A percentile compares a stretch with the other conserved stretches of the same genome.
These are phyloP conservation scores for Phalacrocorax pelagicus DNA, from an alignment of 2,113 vertebrate genomes.

Conservation along the genomic window DNA sequence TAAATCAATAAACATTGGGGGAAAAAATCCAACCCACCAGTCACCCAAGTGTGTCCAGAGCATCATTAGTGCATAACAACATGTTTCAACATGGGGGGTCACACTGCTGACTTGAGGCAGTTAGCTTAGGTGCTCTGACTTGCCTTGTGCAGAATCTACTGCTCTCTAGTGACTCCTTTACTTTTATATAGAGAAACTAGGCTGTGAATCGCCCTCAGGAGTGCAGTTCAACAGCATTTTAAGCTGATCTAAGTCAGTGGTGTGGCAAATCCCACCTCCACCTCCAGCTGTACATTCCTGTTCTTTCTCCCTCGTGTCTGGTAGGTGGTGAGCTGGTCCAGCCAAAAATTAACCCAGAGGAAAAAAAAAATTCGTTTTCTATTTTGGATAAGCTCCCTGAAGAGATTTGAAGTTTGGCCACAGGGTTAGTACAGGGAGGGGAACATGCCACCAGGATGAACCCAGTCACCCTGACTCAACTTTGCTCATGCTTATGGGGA, in stretches of 20 bases:
- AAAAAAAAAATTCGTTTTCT: background rate
- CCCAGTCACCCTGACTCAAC: too few relatives aligned
- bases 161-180: constrained; percentile 46
- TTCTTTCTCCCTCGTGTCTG: background rate
- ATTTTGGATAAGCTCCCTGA: background rate
- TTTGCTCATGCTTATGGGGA: background rate
- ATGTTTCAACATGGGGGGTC: constrained; percentile 14
- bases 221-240: constrained; percentile 27
- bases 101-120: background rate
- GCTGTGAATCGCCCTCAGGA: constrained; percentile 13
- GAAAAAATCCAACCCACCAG: background rate
- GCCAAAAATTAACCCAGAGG: background rate
- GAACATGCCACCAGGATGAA: background rate
- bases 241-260: constrained; percentile 23
- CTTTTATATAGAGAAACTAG: constrained; percentile 42
- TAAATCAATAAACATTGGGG: constrained; percentile 45
- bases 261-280: constrained; percentile 31
- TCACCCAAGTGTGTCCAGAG: constrained; percentile 3
- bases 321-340: background rate
- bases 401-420: background rate
- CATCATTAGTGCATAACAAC: background rate
- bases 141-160: background rate
- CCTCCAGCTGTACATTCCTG: constrained; percentile 13
- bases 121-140: constrained; percentile 1
- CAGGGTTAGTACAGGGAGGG: background rate